Conservation (phyloP, 2,888 invertebrate genomes). For the Torymus tubicola region DNA sequence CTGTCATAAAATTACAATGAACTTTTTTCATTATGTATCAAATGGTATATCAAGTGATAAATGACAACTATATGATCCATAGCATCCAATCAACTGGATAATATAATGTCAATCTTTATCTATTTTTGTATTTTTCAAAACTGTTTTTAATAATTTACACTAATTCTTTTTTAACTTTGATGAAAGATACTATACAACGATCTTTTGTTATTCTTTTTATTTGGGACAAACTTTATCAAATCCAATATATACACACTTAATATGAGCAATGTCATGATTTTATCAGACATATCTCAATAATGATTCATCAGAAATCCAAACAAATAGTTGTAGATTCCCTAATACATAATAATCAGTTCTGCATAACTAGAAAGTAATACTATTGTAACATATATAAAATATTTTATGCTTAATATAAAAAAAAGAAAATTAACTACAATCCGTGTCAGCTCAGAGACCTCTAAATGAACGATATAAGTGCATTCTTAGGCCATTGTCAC, state of each 20-base stretch:
- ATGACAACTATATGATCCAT: conserved; percentile 3
- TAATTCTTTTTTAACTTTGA: too few relatives aligned
- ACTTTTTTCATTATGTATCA: conserved; percentile 10
- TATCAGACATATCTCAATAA: conserved; percentile 21
- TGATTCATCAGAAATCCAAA: conserved; percentile 37
- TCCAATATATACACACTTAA: background rate
- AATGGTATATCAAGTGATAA: conserved; percentile 15
- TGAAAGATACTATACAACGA: too few relatives aligned
- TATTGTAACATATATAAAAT: conserved; percentile 8
- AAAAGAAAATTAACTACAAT: conserved; percentile 50
- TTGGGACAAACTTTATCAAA: too few relatives aligned
- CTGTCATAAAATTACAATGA: conserved; percentile 1
- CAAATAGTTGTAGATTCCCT: background rate
- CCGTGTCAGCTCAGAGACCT: conserved; percentile 46
- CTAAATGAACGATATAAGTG: conserved; percentile 49
- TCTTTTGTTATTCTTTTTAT: too few relatives aligned
- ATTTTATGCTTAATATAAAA: conserved; percentile 2
- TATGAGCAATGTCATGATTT: conserved; percentile 16
- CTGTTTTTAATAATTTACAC: background rate
- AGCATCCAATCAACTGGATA: background rate
- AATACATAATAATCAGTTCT: background rate
- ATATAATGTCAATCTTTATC: conserved; percentile 13
- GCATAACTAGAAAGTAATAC: conserved; percentile 13
- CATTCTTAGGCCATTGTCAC: conserved; percentile 60
- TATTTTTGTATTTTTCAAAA: conserved; percentile 1